Base-by-base conservation (phyloP, 2,888 invertebrate species). In the Sympetrum striolatum region DNA sequence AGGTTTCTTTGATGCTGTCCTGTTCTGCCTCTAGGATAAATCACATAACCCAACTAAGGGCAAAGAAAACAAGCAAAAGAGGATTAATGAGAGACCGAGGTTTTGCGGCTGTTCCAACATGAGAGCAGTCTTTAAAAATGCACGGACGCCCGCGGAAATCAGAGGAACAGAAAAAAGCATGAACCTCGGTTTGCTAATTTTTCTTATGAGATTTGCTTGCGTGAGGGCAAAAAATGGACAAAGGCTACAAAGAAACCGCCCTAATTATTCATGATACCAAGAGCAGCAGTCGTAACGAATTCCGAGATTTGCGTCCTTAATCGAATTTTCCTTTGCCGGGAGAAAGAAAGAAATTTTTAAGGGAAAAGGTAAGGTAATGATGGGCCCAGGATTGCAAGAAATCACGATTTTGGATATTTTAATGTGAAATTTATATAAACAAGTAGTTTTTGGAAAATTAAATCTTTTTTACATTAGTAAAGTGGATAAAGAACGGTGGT, bases 11-110 rank as follows among this genome's bases (percentile, higher is more conserved):
- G 53, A 53, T 18, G 53, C 18, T 8, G 2, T 18, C 53, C 18
- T 91, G 90, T 91, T 90, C 90, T 93, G 92, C 92, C 92, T 93
- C 93, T 93, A 92, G 93, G 93, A 53, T 18, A 53, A 53, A 53
- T 53, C 53, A 53, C 53, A 53, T 53, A 53, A 53, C 15, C 53
- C 53, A 53, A 53, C 53, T 53, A 93, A 93, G 92, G 92, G 92
- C 92, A 91, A 91, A 91, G 91, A 90, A 91, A 91, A 90, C 73
- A 81, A 91, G 91, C 79, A 37, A 86, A 86, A 37, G 10, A 37
- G 86, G 60, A 64, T 86, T 31, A 35, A 37, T 37, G 86, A 60
- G 86, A 22, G 60, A 64, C 14, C 14, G 86, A 86, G 86, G 60
- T 86, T 86, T 86, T 64, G 86, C 60, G 86, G 86, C 60, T 60